These are phyloP conservation scores for Semnornis frantzii DNA, from an alignment of 2,113 vertebrate species.

Conservation along the genomic window DNA sequence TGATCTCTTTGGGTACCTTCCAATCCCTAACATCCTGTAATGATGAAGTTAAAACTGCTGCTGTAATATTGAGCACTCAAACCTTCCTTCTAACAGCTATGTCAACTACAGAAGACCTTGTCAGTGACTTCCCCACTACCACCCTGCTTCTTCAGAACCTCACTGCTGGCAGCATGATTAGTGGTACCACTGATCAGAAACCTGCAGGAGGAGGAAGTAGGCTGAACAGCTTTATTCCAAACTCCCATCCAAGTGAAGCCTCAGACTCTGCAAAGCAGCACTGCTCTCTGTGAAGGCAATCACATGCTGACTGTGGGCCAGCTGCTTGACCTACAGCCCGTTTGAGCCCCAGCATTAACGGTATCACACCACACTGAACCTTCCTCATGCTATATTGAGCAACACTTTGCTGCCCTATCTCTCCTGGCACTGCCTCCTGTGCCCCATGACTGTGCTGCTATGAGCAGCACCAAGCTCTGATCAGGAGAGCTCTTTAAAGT, in stretches of 20 bases:
- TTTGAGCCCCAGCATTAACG: accelerated
- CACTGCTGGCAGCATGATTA: not conserved
- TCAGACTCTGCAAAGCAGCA: not conserved
- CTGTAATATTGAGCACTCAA: not conserved
- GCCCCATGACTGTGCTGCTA: not conserved
- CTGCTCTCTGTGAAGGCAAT: not conserved
- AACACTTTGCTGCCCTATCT: conserved; percentile 57
- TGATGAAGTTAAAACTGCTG: not conserved
- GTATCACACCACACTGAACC: not conserved
- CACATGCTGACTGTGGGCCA: not conserved
- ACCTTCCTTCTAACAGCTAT: not conserved
- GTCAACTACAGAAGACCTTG: not conserved
- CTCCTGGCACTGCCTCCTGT: conserved; percentile 31
- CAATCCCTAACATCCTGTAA: no score
- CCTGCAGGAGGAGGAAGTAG: accelerated
- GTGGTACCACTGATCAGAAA: no score
- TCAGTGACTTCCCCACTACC: not conserved
- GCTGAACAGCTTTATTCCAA: not conserved
- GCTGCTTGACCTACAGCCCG: not conserved
- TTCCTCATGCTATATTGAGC: not conserved
- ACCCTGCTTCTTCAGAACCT: not conserved
- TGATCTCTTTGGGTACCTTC: no score
- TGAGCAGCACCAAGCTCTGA: not conserved
- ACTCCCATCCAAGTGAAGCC: not conserved
- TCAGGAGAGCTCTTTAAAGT: not conserved